Conservation (phyloP, 2,113 vertebrate species). For the Seriola aureovittata region DNA sequence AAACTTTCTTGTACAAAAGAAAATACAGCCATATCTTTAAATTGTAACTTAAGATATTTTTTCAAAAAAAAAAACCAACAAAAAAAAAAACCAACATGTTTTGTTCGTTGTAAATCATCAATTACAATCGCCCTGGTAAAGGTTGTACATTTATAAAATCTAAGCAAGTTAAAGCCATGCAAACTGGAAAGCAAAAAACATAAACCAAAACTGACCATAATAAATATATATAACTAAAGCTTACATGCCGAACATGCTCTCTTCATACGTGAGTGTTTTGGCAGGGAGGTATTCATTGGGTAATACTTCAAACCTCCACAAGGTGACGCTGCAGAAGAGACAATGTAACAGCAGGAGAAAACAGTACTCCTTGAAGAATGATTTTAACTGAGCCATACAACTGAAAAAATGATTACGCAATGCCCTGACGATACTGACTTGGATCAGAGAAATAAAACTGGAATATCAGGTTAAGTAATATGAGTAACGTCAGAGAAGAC, state of each 20-base stretch:
- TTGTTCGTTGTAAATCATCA: conserved; percentile 61
- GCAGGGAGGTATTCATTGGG: conserved; percentile 34
- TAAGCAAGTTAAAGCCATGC: conserved; percentile 82
- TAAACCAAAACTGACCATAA: conserved; percentile 43
- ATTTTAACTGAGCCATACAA: conserved; percentile 14
- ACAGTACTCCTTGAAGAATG: not conserved
- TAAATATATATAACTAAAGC: conserved; percentile 66
- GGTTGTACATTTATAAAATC: conserved; percentile 73
- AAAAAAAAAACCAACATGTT: not conserved
- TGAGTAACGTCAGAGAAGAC: conserved; percentile 6
- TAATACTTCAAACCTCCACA: conserved; percentile 78
- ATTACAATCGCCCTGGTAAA: conserved; percentile 62
- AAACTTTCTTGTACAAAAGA: conserved; percentile 76
- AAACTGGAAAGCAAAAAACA: conserved; percentile 59
- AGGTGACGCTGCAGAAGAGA: conserved; percentile 65
- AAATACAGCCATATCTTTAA: conserved; percentile 55
- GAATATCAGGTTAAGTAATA: not conserved
- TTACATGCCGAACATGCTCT: conserved; percentile 52
- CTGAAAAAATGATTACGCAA: conserved; percentile 4
- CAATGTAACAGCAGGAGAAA: conserved; percentile 17
- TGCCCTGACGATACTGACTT: conserved; percentile 4
- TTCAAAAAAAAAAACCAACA: not conserved
- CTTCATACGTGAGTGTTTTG: conserved; percentile 34
- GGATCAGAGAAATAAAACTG: conserved; percentile 1
- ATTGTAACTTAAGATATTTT: conserved; percentile 35